Evolutionary conservation across 2,888 invertebrate species (phyloP).

Genomic region (Acrobeloides nanus): DNA sequence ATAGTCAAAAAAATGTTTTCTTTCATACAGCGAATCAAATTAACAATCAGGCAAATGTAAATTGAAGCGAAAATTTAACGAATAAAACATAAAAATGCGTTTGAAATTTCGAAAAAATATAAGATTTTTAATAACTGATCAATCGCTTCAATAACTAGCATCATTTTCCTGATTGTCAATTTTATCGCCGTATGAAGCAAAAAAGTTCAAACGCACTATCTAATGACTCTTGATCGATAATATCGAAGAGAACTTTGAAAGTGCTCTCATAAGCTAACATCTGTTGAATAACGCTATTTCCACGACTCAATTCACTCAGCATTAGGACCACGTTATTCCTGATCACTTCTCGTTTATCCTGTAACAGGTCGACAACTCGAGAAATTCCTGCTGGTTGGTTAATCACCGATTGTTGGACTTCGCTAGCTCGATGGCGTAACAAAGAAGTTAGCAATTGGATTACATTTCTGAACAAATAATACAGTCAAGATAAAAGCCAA

Average conservation of each 20-base stretch:
- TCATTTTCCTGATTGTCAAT: too few species aligned
- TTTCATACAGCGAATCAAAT: too few species aligned
- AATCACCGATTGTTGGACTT: conserved; percentile 60
- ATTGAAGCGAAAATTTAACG: too few species aligned
- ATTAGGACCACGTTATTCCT: conserved; percentile 68
- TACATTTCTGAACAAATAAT: conserved; percentile 21
- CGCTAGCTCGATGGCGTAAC: conserved; percentile 68
- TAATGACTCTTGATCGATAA: conserved; percentile 76
- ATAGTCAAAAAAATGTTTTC: too few species aligned
- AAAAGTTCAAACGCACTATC: conserved; percentile 64
- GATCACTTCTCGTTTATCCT: conserved; percentile 74
- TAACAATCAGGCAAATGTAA: too few species aligned
- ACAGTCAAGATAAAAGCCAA: conserved; percentile 10
- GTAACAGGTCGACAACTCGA: conserved; percentile 87
- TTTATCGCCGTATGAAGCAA: not conserved
- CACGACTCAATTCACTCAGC: conserved; percentile 81
- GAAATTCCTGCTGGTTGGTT: conserved; percentile 77
- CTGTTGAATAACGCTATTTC: conserved; percentile 86
- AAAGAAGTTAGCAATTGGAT: conserved; percentile 71
- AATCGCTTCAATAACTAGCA: too few species aligned
- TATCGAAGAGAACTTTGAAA: conserved; percentile 86
- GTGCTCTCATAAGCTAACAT: conserved; percentile 99
- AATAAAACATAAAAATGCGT: too few species aligned
- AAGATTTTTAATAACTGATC: too few species aligned
- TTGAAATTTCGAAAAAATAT: not conserved